phyloP scores from a whole-genome alignment of 2,888 invertebrate species.

The Epistrophe grossulariae region DNA sequence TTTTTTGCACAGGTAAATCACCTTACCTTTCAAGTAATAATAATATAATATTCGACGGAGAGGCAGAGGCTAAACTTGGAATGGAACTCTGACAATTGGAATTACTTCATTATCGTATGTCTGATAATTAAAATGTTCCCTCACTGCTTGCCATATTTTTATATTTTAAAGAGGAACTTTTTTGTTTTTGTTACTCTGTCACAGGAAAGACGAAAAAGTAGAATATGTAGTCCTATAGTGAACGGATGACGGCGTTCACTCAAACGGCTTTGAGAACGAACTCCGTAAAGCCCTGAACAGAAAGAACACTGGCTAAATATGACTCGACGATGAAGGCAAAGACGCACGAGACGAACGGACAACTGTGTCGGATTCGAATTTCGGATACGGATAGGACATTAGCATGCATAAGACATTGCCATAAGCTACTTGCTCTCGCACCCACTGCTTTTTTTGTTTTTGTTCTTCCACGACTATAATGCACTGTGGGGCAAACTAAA shows the following conservation, averaged over 20 bases:
- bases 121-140: constrained; percentile 67
- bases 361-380: constrained; percentile 49
- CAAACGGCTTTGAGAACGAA: constrained; percentile 24
- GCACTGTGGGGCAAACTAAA: neutral
- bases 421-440: constrained; percentile 36
- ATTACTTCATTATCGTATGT: constrained; percentile 71
- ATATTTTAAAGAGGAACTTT: constrained; percentile 27
- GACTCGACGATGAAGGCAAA: constrained; percentile 13
- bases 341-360: constrained; percentile 34
- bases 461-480: neutral
- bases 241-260: constrained; percentile 50
- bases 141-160: constrained; percentile 15
- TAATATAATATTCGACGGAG: constrained; percentile 21
- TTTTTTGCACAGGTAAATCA: constrained; percentile 29
- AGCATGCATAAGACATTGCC: constrained; percentile 67
- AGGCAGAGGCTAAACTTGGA: constrained; percentile 55
- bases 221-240: constrained; percentile 23
- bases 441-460: constrained; percentile 38
- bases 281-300: constrained; percentile 12
- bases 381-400: constrained; percentile 56
- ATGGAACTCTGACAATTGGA: constrained; percentile 69
- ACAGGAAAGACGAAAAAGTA: constrained; percentile 37
- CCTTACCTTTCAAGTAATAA: constrained; percentile 25
- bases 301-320: constrained; percentile 45
- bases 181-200: constrained; percentile 18